Conservation (phyloP, 2,113 vertebrate species). For the Fulmarus glacialis region DNA sequence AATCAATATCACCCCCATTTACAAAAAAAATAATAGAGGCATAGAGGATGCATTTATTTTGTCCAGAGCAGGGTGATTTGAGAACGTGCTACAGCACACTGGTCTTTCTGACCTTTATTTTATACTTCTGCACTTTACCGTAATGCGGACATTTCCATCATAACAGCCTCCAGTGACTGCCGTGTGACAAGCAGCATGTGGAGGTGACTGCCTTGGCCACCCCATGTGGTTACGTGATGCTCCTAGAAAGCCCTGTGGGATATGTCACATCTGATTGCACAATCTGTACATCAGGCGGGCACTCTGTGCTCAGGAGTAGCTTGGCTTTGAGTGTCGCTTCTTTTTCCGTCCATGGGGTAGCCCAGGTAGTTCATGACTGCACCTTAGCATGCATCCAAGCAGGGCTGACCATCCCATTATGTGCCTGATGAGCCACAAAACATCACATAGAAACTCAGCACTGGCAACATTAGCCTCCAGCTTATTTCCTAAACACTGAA, state of each 20-base stretch:
- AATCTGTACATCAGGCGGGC: not conserved
- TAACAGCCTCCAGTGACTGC: not conserved
- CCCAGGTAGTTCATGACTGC: not conserved
- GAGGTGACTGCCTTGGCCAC: not conserved
- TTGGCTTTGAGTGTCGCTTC: accelerated
- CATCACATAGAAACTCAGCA: not conserved
- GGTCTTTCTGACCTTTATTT: not conserved
- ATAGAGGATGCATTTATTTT: not conserved
- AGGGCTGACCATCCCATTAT: not conserved
- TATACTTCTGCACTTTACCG: not conserved
- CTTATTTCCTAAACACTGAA: not conserved
- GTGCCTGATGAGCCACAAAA: not conserved
- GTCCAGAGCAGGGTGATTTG: not conserved
- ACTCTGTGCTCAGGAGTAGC: not conserved
- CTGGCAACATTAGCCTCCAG: no score
- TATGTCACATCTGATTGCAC: not conserved
- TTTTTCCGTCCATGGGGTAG: not conserved
- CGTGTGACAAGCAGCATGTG: not conserved
- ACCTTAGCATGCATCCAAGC: not conserved
- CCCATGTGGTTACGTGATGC: not conserved
- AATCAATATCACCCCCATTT: not conserved
- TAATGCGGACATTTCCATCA: not conserved
- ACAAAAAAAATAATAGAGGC: not conserved
- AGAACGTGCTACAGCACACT: not conserved
- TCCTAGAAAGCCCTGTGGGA: not conserved